Percentiles rank a stretch among this genome's conserved stretches.
Conservation (phyloP, 1,140 invertebrate genomes). For the Batillaria attramentaria region DNA sequence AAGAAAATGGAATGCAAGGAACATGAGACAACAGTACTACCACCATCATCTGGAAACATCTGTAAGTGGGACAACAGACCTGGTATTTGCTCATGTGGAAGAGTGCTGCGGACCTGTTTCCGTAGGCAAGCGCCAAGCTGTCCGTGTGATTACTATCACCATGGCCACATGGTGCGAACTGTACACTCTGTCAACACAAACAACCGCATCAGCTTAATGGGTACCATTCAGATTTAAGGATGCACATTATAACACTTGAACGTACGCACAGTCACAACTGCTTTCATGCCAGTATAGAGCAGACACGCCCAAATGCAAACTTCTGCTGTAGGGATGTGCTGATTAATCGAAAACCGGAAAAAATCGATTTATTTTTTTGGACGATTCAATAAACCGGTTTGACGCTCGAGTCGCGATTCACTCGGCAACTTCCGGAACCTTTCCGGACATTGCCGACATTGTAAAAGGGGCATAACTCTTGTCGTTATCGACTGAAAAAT, state of each 20-base stretch:
- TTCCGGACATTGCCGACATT: too few species aligned
- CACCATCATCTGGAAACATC: background rate
- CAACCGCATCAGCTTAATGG: background rate
- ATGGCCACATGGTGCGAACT: constrained; percentile 36
- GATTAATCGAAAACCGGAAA: too few species aligned
- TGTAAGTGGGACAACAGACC: constrained; percentile 23
- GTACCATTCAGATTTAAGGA: background rate
- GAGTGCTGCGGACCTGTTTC: constrained; percentile 88
- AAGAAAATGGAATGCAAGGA: background rate
- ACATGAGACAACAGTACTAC: background rate
- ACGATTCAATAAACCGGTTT: too few species aligned
- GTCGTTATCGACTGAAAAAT: too few species aligned
- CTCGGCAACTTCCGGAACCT: too few species aligned
- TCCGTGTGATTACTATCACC: constrained; percentile 24
- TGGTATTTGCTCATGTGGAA: constrained; percentile 83
- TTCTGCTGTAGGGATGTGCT: too few species aligned
- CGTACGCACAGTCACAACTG: background rate
- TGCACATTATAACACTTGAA: background rate
- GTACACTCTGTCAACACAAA: constrained; percentile 41
- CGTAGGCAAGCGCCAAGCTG: constrained; percentile 81
- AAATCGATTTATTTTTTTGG: too few species aligned
- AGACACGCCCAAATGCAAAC: background rate
- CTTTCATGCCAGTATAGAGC: background rate
- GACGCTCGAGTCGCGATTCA: too few species aligned
- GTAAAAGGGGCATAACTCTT: too few species aligned